These are phyloP conservation scores for Xenopus laevis DNA, from an alignment of 2,113 vertebrate species.

Conservation along the genomic window DNA sequence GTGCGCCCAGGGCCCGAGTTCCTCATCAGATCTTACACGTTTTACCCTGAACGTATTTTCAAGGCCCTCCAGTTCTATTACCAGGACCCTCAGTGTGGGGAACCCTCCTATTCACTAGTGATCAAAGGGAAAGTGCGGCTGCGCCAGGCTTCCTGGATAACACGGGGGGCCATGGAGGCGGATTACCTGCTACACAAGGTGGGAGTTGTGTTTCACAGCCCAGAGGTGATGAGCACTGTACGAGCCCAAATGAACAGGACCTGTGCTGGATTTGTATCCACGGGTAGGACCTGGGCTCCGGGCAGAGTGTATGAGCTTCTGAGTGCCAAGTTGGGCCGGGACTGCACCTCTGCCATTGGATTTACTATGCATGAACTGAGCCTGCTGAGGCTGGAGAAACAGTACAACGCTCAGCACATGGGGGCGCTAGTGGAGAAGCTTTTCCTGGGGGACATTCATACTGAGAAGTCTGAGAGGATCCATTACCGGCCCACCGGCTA, in stretches of 20 bases:
- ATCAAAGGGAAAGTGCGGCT: constrained; percentile 81
- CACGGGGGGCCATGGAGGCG: constrained; percentile 75
- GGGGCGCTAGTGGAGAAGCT: constrained; percentile 74
- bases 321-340: constrained; percentile 62
- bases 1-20: constrained; percentile 85
- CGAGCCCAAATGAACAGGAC: constrained; percentile 58
- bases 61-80: constrained; percentile 85
- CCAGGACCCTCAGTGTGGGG: constrained; percentile 69
- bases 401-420: constrained; percentile 53
- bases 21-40: constrained; percentile 81
- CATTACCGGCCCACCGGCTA: constrained; percentile 81
- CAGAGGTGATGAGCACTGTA: constrained; percentile 61
- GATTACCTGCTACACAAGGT: constrained; percentile 83
- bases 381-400: constrained; percentile 74
- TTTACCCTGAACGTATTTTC: constrained; percentile 78
- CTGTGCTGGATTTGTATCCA: constrained; percentile 60
- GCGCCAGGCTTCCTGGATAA: constrained; percentile 86
- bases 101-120: constrained; percentile 79
- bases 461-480: constrained; percentile 70
- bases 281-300: constrained; percentile 53
- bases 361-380: constrained; percentile 85
- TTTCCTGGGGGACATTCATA: constrained; percentile 84
- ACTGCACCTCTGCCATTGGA: constrained; percentile 70
- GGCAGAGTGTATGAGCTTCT: constrained; percentile 74
- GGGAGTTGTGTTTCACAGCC: constrained; percentile 78